Evolutionary conservation across 1,140 invertebrate species (phyloP).

Genomic region (Zaprionus davidi): DNA sequence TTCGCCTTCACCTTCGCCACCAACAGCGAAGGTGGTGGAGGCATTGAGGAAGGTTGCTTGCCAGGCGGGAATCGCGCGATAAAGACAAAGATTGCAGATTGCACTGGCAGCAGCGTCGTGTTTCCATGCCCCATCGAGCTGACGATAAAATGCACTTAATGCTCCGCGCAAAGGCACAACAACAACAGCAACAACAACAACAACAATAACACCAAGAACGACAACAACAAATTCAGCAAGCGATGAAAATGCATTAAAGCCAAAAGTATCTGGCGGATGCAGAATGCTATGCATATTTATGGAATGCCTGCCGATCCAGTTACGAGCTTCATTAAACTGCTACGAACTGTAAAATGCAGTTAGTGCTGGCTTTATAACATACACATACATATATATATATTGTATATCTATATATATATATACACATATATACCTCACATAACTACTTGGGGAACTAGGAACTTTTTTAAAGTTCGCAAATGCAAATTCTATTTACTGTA

Average conservation of each 20-base stretch:
- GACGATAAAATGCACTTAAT: conserved; percentile 81
- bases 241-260: conserved; percentile 58
- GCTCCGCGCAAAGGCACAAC: conserved; percentile 46
- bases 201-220: neutral
- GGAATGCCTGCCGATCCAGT: conserved; percentile 58
- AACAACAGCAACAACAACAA: conserved; percentile 11
- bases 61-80: conserved; percentile 53
- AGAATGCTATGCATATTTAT: conserved; percentile 62
- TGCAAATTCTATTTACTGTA: too few species aligned
- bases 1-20: conserved; percentile 28
- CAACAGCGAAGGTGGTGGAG: neutral
- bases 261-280: conserved; percentile 68
- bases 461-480: too few species aligned
- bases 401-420: too few species aligned
- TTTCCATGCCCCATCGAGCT: conserved; percentile 52
- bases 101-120: conserved; percentile 54
- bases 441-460: too few species aligned
- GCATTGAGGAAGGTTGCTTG: conserved; percentile 44
- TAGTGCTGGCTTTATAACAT: neutral
- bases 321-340: conserved; percentile 26
- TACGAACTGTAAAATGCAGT: conserved; percentile 4
- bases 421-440: too few species aligned
- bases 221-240: conserved; percentile 11
- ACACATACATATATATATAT: too few species aligned
- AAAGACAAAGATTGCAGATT: conserved; percentile 74